phyloP scores from a whole-genome alignment of 2,888 invertebrate genomes.

The Drosophila mimetica region DNA sequence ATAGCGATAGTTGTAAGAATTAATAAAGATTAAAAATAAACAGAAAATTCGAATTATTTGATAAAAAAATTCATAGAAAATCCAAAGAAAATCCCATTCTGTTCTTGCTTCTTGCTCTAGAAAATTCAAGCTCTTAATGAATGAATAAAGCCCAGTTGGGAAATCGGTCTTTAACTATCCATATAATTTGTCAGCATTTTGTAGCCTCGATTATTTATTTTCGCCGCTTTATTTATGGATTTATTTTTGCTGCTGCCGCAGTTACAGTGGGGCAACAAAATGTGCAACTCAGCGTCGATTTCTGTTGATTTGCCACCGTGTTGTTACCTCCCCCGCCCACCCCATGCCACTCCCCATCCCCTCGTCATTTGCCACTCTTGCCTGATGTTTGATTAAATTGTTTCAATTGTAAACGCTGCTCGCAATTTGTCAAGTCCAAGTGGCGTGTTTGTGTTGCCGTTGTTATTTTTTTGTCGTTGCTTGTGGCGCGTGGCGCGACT shows the following conservation, averaged over 20 bases:
- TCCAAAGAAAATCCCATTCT: too few relatives aligned
- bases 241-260: conserved; percentile 7
- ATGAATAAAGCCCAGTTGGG: not conserved
- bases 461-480: conserved; percentile 25
- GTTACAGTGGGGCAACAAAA: conserved; percentile 24
- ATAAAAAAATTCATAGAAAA: too few relatives aligned
- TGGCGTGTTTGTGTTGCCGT: conserved; percentile 59
- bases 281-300: conserved; percentile 45
- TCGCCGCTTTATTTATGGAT: conserved; percentile 4
- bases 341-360: not conserved
- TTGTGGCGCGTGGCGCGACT: conserved; percentile 66
- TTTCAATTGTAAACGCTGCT: conserved; percentile 72
- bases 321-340: not conserved
- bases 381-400: conserved; percentile 66
- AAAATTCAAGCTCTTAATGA: too few relatives aligned
- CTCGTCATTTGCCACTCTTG: conserved; percentile 27
- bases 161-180: not conserved
- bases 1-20: too few relatives aligned
- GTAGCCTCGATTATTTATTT: conserved; percentile 14
- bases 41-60: too few relatives aligned
- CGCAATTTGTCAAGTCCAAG: conserved; percentile 73
- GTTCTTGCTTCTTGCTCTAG: too few relatives aligned
- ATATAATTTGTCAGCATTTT: conserved; percentile 23
- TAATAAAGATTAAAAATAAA: not conserved
- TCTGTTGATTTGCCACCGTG: conserved; percentile 51